phyloP scores from a whole-genome alignment of 2,113 vertebrate species.

The Heteronetta atricapilla region DNA sequence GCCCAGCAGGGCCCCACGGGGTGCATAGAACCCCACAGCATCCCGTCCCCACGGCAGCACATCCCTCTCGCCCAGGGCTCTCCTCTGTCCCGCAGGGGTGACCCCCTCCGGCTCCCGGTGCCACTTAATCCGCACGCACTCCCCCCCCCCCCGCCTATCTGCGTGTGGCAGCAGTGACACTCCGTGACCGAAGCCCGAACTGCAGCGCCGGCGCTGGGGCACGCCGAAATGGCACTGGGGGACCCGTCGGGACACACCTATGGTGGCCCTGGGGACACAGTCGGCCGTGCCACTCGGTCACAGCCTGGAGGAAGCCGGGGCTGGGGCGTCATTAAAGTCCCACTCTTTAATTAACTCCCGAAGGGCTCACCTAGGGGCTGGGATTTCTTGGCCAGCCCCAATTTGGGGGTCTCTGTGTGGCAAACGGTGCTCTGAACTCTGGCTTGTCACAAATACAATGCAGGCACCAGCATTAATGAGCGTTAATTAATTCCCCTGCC shows the following conservation, averaged over 20 bases:
- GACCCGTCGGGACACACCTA: not conserved
- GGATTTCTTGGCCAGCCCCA: not conserved
- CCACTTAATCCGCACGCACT: not conserved
- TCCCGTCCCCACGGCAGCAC: not conserved
- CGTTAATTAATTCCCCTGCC: not conserved
- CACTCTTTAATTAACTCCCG: too few species aligned
- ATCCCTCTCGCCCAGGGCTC: not conserved
- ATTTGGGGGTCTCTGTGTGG: not conserved
- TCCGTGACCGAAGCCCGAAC: not conserved
- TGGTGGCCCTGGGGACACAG: not conserved
- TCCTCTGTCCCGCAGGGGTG: not conserved
- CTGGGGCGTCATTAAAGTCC: too few species aligned
- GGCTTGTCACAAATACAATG: not conserved
- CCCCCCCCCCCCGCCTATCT: not conserved
- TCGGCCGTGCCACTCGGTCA: fast-evolving
- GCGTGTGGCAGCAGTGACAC: not conserved
- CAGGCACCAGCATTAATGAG: not conserved
- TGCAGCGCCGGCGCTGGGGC: not conserved
- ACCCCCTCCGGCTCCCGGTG: not conserved
- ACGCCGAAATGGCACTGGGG: not conserved
- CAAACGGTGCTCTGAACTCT: not conserved
- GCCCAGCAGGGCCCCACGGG: not conserved
- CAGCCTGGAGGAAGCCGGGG: not conserved
- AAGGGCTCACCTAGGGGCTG: too few species aligned
- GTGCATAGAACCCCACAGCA: not conserved